Evolutionary conservation across 2,113 vertebrate species (phyloP).

Genomic region (Leptocoma aspasia): DNA sequence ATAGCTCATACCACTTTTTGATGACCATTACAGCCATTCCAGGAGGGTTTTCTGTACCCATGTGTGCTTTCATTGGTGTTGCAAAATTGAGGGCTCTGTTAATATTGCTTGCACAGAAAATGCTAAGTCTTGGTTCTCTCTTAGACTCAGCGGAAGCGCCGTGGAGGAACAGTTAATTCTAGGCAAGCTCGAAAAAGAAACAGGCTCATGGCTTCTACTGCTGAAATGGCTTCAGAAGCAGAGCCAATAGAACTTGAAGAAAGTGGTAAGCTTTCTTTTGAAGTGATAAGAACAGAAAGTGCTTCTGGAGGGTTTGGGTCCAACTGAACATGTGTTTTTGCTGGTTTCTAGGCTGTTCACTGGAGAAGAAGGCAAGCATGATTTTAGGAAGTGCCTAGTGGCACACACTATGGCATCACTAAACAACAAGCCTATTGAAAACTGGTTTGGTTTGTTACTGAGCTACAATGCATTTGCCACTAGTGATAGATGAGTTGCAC

Average conservation of each 20-base stretch:
- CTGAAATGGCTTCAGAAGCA: slow-evolving; percentile 67
- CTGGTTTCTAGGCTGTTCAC: background rate
- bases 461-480: background rate
- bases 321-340: background rate
- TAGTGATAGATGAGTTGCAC: background rate
- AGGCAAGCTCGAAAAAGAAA: slow-evolving; percentile 70
- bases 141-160: slow-evolving; percentile 67
- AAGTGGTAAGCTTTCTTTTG: slow-evolving; percentile 62
- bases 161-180: slow-evolving; percentile 65
- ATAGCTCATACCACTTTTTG: too few relatives aligned
- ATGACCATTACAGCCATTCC: background rate
- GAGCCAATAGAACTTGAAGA: slow-evolving; percentile 75
- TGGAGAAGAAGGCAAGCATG: background rate
- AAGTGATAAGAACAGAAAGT: background rate
- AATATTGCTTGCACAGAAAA: background rate
- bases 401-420: background rate
- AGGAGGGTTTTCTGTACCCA: background rate
- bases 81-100: background rate
- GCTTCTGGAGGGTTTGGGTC: background rate
- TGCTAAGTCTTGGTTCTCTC: background rate
- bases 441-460: background rate
- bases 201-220: slow-evolving; percentile 41
- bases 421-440: background rate
- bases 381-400: background rate
- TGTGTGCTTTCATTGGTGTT: background rate